Base-by-base conservation (phyloP, 2,888 invertebrate species). In the Alcis repandata region DNA sequence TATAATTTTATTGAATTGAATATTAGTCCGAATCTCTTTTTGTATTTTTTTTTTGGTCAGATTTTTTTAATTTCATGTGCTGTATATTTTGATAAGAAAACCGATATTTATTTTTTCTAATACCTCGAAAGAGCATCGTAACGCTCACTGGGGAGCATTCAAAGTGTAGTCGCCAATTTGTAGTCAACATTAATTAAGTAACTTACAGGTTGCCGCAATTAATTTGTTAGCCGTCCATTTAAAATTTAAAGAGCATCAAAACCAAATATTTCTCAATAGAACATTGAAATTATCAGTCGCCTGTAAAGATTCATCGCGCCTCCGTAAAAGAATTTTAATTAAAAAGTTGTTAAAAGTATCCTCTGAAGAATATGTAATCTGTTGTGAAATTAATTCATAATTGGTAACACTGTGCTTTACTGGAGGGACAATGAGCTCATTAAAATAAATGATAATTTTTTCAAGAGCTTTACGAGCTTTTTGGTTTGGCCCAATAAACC, bases 331-430 rank as follows among this genome's bases (percentile, higher is more conserved):
- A 89, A 90, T 90, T 90, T 90, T 88, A 91, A 91, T 91, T 90
- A 90, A 87, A 88, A 90, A 90, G 84, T 89, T 89, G 78, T 79
- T 76, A 80, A 77, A 86, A 88, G 83, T 85, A 86, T 88, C 86
- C 86, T 77, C 79, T 71, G 72, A 85, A 83, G 85, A 88, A 87
- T 88, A 90, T 90, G 88, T 91, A 87, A 90, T 90, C 88, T 88
- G 85, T 86, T 88, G 86, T 87, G 71, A 84, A 89, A 89, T 90
- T 87, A 87, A 86, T 89, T 88, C 82, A 83, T 89, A 90, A 90
- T 91, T 90, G 86, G 84, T 84, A 79, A 77, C 79, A 85, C 78
- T 83, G 79, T 79, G 77, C 53, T 57, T 59, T 33, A 46, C 51
- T 13, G 40, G 1, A 45, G 51, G 71, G 73, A 75, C 73, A 71